Evolutionary conservation across 2,888 invertebrate genomes (phyloP).

Genomic region (Agrotis puta): DNA sequence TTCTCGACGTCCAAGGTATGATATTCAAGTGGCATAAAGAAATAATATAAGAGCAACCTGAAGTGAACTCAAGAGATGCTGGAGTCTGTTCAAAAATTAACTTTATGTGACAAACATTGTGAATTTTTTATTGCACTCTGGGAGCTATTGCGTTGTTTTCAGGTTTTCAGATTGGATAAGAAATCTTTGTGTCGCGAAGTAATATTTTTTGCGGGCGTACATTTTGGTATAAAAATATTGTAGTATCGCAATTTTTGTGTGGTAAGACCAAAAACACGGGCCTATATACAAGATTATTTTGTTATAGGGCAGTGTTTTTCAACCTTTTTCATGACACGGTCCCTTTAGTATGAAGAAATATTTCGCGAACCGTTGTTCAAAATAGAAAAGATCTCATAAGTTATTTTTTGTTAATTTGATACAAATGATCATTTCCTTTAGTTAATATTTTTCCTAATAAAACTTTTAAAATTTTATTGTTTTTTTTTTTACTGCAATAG

Average conservation of each 20-base stretch:
- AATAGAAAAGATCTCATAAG: no score
- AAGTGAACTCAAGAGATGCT: conserved; percentile 37
- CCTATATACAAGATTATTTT: background rate
- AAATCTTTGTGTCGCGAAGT: conserved; percentile 28
- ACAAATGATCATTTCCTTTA: no score
- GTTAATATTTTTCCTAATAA: no score
- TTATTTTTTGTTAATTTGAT: no score
- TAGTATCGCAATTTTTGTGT: background rate
- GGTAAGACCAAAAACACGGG: background rate
- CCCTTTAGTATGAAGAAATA: no score
- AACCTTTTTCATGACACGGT: no score
- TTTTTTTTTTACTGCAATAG: no score
- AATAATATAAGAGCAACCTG: conserved; percentile 60
- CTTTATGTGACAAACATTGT: conserved; percentile 50
- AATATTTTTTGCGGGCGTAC: background rate
- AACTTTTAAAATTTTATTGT: no score
- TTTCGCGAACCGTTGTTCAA: no score
- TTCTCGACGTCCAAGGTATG: conserved; percentile 52
- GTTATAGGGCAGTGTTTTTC: no score
- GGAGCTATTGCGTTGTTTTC: conserved; percentile 33
- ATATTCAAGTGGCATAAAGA: conserved; percentile 58
- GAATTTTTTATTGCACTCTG: conserved; percentile 52
- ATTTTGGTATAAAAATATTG: background rate
- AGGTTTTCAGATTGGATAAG: conserved; percentile 23
- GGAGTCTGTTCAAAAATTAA: conserved; percentile 52